Percentiles rank a stretch among this genome's conserved stretches.
Conservation (phyloP, 2,888 invertebrate genomes). For the Pachydiplax longipennis region DNA sequence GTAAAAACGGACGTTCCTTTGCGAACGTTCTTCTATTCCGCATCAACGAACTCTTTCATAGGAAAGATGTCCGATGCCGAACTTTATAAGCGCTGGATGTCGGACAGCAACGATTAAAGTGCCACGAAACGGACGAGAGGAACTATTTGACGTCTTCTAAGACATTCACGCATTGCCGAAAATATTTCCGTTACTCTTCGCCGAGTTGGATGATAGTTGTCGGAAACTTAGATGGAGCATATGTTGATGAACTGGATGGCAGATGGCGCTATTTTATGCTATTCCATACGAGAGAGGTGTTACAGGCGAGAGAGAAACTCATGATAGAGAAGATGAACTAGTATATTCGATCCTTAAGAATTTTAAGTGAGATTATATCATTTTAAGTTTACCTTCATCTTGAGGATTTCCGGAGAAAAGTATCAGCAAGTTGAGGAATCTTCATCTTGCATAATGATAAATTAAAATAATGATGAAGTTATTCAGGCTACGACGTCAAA, state of each 20-base stretch:
- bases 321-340: too few relatives aligned
- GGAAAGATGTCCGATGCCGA: not conserved
- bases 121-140: not conserved
- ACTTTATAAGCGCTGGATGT: not conserved
- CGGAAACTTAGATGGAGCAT: not conserved
- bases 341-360: too few relatives aligned
- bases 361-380: too few relatives aligned
- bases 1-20: not conserved
- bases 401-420: too few relatives aligned
- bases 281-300: not conserved
- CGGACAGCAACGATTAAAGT: conserved; percentile 5
- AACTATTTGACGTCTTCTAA: not conserved
- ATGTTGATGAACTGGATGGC: too few relatives aligned
- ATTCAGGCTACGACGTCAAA: too few relatives aligned
- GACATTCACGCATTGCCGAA: not conserved
- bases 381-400: too few relatives aligned
- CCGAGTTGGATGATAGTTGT: not conserved
- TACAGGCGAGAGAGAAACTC: not conserved
- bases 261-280: too few relatives aligned
- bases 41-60: not conserved
- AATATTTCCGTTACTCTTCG: not conserved
- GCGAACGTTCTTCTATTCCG: not conserved
- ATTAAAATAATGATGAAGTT: too few relatives aligned
- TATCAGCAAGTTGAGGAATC: too few relatives aligned
- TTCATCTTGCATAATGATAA: too few relatives aligned